Conservation (phyloP, 2,113 vertebrate genomes). For the Eurystomus gularis region DNA sequence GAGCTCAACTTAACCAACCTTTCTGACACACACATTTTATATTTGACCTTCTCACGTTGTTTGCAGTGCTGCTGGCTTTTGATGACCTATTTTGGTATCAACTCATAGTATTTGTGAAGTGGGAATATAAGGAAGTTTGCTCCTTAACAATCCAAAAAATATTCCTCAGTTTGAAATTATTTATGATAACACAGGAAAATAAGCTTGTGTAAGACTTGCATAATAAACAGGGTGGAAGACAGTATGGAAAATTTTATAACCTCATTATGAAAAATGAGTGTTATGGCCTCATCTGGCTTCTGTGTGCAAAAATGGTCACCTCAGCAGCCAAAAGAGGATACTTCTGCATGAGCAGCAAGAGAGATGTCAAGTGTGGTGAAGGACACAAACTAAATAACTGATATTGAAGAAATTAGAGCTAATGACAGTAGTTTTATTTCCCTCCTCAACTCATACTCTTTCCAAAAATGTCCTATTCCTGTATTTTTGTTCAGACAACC, state of each 20-base stretch:
- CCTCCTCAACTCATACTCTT: not conserved
- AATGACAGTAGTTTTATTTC: not conserved
- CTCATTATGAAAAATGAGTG: not conserved
- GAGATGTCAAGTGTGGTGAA: not conserved
- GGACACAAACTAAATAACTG: not conserved
- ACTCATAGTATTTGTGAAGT: not conserved
- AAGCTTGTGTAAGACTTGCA: not conserved
- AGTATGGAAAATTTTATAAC: not conserved
- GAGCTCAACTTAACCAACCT: not conserved
- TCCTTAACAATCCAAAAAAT: not conserved
- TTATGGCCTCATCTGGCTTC: not conserved
- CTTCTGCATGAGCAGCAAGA: not conserved
- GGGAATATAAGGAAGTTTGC: not conserved
- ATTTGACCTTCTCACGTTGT: not conserved
- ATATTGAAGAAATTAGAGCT: not conserved
- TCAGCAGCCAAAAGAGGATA: not conserved
- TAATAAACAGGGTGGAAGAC: not conserved
- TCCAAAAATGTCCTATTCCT: not conserved
- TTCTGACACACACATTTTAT: not conserved
- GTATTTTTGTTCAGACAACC: not conserved
- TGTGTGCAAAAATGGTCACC: not conserved
- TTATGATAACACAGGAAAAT: not conserved
- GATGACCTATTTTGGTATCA: not conserved
- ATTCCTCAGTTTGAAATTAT: not conserved
- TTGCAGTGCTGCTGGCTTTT: not conserved